Evolutionary conservation across 2,797 vertebrate species (phyloP).

Genomic region (Lutjanus campechanus): DNA sequence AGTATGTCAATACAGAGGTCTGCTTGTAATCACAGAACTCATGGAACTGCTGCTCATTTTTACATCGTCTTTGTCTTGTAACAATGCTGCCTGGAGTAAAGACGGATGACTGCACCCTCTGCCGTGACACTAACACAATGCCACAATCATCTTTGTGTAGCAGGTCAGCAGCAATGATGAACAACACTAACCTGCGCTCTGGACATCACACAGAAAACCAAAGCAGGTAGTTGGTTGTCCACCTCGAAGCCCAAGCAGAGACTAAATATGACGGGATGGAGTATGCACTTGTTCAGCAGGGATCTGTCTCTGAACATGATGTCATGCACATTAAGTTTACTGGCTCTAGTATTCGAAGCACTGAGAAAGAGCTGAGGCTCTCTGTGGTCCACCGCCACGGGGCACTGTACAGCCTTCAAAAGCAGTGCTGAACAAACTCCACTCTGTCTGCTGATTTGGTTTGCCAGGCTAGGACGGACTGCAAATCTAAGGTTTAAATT

Average conservation of each 20-base stretch:
- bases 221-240: conserved; percentile 8
- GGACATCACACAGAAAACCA: conserved; percentile 13
- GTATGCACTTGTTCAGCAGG: not conserved
- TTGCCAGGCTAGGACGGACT: conserved; percentile 4
- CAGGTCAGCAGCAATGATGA: conserved; percentile 9
- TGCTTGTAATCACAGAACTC: conserved; percentile 10
- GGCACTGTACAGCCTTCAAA: conserved; percentile 14
- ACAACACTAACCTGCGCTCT: conserved; percentile 21
- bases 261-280: conserved; percentile 9
- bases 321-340: not conserved
- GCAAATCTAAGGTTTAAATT: conserved; percentile 14
- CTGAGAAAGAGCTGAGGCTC: not conserved
- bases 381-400: not conserved
- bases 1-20: not conserved
- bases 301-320: not conserved
- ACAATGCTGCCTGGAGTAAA: conserved; percentile 12
- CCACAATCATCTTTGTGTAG: conserved; percentile 27
- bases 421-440: not conserved
- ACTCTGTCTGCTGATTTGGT: conserved; percentile 1
- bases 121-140: conserved; percentile 39
- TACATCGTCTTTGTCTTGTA: conserved; percentile 19
- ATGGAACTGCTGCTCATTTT: conserved; percentile 19
- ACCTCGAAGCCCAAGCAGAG: not conserved
- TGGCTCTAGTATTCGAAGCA: not conserved
- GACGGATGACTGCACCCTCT: conserved; percentile 32